These are phyloP conservation scores for Amphiura filiformis DNA, from an alignment of 35 echinoderm and acorn worm species.

Conservation along the genomic window DNA sequence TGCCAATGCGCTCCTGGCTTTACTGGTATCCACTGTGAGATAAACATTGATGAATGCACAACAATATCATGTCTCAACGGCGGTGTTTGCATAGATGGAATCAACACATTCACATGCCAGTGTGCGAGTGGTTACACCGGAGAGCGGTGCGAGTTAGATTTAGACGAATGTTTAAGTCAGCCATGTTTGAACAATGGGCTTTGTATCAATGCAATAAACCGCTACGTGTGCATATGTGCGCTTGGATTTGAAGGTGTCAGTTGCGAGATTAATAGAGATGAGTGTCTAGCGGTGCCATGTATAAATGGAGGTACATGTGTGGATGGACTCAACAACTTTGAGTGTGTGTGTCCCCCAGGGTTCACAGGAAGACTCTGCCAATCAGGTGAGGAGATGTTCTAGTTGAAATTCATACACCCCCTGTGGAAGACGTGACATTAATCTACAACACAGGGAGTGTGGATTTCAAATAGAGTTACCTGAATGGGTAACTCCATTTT, in stretches of 20 bases:
- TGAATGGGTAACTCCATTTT: neutral
- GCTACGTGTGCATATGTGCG: conserved; percentile 30
- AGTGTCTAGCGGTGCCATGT: conserved; percentile 22
- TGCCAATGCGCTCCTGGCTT: conserved; percentile 46
- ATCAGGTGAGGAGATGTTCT: neutral
- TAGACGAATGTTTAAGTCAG: conserved; percentile 44
- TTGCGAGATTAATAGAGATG: conserved; percentile 27
- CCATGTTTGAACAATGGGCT: conserved; percentile 30
- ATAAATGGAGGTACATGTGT: conserved; percentile 15
- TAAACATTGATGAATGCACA: conserved; percentile 23
- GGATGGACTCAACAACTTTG: conserved; percentile 9
- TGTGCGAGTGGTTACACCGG: conserved; percentile 40
- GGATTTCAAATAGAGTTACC: too few relatives aligned
- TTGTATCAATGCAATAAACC: conserved; percentile 12
- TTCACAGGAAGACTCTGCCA: conserved; percentile 12
- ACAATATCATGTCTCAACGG: conserved; percentile 47
- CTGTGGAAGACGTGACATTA: too few relatives aligned
- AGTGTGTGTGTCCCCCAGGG: conserved; percentile 27
- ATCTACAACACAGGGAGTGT: too few relatives aligned
- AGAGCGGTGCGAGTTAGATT: conserved; percentile 9
- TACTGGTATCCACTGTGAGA: conserved; percentile 29
- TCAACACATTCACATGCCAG: conserved; percentile 34
- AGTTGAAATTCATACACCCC: too few relatives aligned
- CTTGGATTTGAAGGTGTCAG: conserved; percentile 21
- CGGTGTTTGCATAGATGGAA: conserved; percentile 28